Evolutionary conservation across 2,113 vertebrate species (phyloP).

Genomic region (Opisthocomus hoazin): DNA sequence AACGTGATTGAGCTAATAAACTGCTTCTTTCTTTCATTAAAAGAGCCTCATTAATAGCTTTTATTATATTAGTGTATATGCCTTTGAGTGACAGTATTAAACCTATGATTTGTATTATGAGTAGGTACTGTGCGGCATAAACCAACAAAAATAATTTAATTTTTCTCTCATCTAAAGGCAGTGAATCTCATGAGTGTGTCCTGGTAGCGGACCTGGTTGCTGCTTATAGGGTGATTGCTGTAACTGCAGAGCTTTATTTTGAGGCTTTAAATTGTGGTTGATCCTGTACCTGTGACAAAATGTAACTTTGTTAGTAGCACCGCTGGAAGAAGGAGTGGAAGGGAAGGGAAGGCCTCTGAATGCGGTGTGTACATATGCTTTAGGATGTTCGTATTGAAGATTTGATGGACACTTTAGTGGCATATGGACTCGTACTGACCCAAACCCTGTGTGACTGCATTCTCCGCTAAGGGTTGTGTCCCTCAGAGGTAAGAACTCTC

Average conservation of each 20-base stretch:
- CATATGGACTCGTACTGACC: neutral
- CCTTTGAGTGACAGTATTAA: conserved; percentile 57
- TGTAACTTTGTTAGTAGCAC: neutral
- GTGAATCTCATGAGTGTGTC: neutral
- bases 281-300: neutral
- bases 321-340: neutral
- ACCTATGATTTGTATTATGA: conserved; percentile 40
- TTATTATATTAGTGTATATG: neutral
- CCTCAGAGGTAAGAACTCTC: neutral
- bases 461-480: neutral
- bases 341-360: neutral
- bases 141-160: neutral
- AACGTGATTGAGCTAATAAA: neutral
- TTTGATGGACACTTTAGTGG: neutral
- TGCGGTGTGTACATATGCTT: rapidly evolving
- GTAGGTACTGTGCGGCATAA: conserved; percentile 29
- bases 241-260: neutral
- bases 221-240: neutral
- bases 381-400: neutral
- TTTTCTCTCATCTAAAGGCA: neutral
- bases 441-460: rapidly evolving
- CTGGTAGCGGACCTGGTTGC: neutral
- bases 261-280: neutral
- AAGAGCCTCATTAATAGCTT: neutral
- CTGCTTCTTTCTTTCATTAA: neutral